A percentile compares a stretch with the other conserved stretches of the same genome.
Evolutionary conservation across 1,140 invertebrate species (phyloP).

Genomic region (Cyclargus thomasi): DNA sequence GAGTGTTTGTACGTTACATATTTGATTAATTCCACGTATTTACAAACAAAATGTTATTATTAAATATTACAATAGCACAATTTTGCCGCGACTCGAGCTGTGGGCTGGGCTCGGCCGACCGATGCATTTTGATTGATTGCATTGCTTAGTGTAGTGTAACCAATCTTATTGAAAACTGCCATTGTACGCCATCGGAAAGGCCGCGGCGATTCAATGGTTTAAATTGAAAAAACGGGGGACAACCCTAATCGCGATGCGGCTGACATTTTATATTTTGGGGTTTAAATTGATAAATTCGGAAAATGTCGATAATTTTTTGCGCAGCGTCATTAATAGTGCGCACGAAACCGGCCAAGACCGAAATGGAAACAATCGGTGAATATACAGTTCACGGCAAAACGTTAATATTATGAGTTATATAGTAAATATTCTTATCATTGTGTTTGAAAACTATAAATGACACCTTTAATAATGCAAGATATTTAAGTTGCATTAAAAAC

Average conservation of each 20-base stretch:
- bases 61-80: slow-evolving; percentile 25
- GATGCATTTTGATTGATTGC: slow-evolving; percentile 73
- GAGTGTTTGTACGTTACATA: too few relatives aligned
- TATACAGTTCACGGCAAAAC: too few relatives aligned
- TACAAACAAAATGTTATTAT: slow-evolving; percentile 20
- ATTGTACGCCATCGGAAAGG: slow-evolving; percentile 66
- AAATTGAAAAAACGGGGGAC: slow-evolving; percentile 71
- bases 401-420: too few relatives aligned
- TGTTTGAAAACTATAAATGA: too few relatives aligned
- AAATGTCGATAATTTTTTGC: neutral
- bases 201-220: slow-evolving; percentile 67
- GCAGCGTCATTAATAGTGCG: neutral
- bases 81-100: slow-evolving; percentile 35
- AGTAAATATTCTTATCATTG: too few relatives aligned
- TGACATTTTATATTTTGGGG: slow-evolving; percentile 68
- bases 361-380: too few relatives aligned
- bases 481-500: too few relatives aligned
- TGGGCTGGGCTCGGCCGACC: slow-evolving; percentile 55
- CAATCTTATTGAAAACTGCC: slow-evolving; percentile 72
- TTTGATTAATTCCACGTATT: neutral
- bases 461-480: too few relatives aligned
- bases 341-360: too few relatives aligned
- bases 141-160: slow-evolving; percentile 74
- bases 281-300: slow-evolving; percentile 23
- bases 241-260: slow-evolving; percentile 56